These are phyloP conservation scores for Tragelaphus imberbis DNA, from an alignment of 2,113 vertebrate genomes.

Conservation along the genomic window DNA sequence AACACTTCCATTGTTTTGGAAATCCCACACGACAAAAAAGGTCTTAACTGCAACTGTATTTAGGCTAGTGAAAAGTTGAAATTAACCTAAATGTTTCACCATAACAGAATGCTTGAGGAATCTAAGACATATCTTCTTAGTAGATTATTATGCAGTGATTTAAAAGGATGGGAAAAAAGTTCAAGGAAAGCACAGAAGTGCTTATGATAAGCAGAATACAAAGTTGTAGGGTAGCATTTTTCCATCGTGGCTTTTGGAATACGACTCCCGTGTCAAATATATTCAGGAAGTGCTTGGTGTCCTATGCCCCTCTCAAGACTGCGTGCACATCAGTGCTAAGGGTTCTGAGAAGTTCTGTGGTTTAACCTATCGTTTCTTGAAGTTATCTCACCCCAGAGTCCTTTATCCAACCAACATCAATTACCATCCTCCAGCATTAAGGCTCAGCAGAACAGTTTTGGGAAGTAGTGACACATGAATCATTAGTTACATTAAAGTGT, in stretches of 20 bases:
- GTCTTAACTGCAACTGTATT: neutral
- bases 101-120: neutral
- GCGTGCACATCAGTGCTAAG: accelerated
- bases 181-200: neutral
- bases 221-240: neutral
- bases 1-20: neutral
- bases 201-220: neutral
- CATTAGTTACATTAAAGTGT: neutral
- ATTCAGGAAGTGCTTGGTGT: neutral
- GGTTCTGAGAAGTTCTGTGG: neutral
- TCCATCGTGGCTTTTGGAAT: neutral
- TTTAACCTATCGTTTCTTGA: neutral
- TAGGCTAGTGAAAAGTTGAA: slow-evolving; percentile 1
- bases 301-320: neutral
- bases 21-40: neutral
- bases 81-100: neutral
- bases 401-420: neutral
- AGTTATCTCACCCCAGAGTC: neutral
- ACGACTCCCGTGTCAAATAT: neutral
- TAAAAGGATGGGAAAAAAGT: neutral
- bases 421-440: neutral
- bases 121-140: neutral
- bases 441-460: neutral
- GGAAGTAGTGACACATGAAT: neutral
- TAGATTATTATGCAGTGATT: neutral